Evolutionary conservation across 1,140 invertebrate species (phyloP), one percentile per base, ranked within the genome.

Genomic region (Drosophila bocqueti): DNA sequence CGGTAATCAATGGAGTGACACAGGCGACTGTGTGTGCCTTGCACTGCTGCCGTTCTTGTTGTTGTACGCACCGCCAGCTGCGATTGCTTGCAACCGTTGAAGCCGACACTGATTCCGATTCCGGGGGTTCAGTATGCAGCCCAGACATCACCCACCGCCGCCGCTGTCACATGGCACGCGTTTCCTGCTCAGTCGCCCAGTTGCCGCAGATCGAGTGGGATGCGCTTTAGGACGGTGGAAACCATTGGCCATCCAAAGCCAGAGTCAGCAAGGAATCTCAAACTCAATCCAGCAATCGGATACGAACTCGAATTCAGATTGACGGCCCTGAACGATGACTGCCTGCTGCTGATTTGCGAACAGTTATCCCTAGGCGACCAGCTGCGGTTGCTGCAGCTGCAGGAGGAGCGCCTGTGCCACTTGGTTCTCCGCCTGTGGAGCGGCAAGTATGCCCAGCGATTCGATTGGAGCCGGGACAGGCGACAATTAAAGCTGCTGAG

Each of bases 321-420:
- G 43, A 79, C 75, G 31, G 57, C 45, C 7, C 67, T 89, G 24
- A 81, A 89, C 57, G 81, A 89, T 43, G 81, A 89, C 71, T 90
- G 85, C 43, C 71, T 89, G 64, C 38, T 89, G 49, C 24, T 84
- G 52, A 90, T 89, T 66, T 90, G 81, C 50, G 64, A 50, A 8
- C 45, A 74, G 46, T 68, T 90, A 2, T 21, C 71, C 40, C 67
- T 89, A 55, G 66, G 46, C 21, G 85, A 89, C 29, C 85, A 89
- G 47, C 81, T 81, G 43, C 55, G 57, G 34, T 10, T 89, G 40
- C 34, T 89, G 58, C 71, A 76, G 8, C 59, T 87, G 49, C 43
- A 72, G 21, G 58, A 69, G 50, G 66, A 59, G 13, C 69, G 81
- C 2, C 54, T 89, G 2, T 31, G 24, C 6, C 40, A 42, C 26